These are phyloP conservation scores for Oophaga pumilio DNA, from an alignment of 2,113 vertebrate species.

Conservation along the genomic window DNA sequence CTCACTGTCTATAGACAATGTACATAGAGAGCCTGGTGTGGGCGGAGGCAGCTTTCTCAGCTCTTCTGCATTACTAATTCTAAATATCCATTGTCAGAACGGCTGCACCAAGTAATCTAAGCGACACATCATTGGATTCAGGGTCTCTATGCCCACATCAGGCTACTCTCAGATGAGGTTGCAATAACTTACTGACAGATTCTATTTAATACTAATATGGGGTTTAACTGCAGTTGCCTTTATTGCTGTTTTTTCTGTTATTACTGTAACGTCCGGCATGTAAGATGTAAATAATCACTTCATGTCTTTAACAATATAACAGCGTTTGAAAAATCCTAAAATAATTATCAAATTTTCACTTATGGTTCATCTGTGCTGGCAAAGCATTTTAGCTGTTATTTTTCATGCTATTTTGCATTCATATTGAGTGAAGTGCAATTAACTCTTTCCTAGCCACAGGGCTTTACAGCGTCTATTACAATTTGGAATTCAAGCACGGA, in stretches of 20 bases:
- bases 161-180: too few species aligned
- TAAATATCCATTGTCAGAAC: too few species aligned
- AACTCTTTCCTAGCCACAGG: slow-evolving; percentile 31
- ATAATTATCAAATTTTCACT: slow-evolving; percentile 1
- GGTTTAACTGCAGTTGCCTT: not conserved
- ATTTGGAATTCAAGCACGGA: slow-evolving; percentile 22
- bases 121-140: too few species aligned
- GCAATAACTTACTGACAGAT: too few species aligned
- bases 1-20: too few species aligned
- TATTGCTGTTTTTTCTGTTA: not conserved
- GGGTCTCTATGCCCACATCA: too few species aligned
- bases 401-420: not conserved
- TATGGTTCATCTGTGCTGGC: slow-evolving; percentile 8
- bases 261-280: not conserved
- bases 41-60: too few species aligned
- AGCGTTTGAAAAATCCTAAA: not conserved
- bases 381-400: not conserved
- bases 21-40: too few species aligned
- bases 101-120: too few species aligned
- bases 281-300: not conserved
- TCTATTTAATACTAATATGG: not conserved
- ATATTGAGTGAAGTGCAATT: slow-evolving; percentile 12
- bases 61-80: too few species aligned
- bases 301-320: not conserved
- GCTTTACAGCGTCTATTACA: not conserved